Evolutionary conservation across 2,888 invertebrate species (phyloP), one percentile per base, ranked within the genome.

Genomic region (Rhorus exstirpatorius): DNA sequence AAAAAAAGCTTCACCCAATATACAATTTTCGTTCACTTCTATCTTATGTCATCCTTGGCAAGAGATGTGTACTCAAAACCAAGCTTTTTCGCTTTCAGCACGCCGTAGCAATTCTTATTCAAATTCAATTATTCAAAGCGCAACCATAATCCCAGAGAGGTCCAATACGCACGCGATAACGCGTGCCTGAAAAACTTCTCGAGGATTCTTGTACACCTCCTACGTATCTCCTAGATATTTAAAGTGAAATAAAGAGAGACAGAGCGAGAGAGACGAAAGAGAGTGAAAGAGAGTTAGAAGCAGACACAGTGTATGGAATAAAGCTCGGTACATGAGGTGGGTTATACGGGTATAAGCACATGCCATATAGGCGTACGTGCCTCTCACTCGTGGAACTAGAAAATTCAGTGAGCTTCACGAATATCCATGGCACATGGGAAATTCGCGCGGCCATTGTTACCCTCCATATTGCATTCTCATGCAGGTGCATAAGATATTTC

Each of bases 241-340:
- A 65, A 71, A 81, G 74, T 44, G 55, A 77, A 38, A 79, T 60
- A 65, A 61, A 44, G 61, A 65, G 55, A 81, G 49, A 86, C 79
- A 70, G 81, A 83, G 68, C 51, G 75, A 35, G 65, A 75, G 71
- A 79, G 81, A 81, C 26, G 65, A 75, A 68, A 79, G 81, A 81
- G 79, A 12, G 19, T 44, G 68, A 72, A 65, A 63, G 26, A 79
- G 44, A 81, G 67, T 84, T 80, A 83, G 77, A 84, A 83, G 81
- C 86, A 82, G 85, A 84, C 85, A 85, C 79, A 84, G 24, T 26
- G 51, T 14, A 51, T 17, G 58, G 24, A 72, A 77, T 76, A 71
- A 60, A 71, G 65, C 74, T 58, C 21, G 65, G 65, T 58, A 51
- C 31, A 53, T 61, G 53, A 41, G 41, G 41, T 44, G 3, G 24